Evolutionary conservation across 1,140 invertebrate genomes (phyloP), one percentile per base, ranked within the genome.

Genomic region (Procambarus virginalis): DNA sequence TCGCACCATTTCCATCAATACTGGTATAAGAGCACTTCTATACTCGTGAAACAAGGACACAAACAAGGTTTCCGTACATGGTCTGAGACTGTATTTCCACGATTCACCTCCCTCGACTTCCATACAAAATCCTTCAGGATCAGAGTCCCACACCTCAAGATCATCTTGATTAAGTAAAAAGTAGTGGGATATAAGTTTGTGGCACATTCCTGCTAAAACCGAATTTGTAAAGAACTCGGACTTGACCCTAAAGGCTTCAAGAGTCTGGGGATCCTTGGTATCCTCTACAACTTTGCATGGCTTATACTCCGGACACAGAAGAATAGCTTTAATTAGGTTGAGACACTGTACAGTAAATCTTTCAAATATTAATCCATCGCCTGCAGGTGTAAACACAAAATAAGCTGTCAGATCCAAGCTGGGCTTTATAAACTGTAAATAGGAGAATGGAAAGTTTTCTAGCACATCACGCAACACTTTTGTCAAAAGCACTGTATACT

Each of bases 11-110:
- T 96, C 95, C 22, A 98, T 92, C 5, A 99, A 93, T 81, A 98
- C 95, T 3, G 96, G 95, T 0, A 95, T 95, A 92, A 98, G 95
- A 60, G 96, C 94, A 60, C 95, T 94, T 60, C 96, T 95, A 94
- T 96, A 98, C 93, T 97, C 96, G 93, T 96, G 96, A 93, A 98
- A 97, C 75, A 99, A 94, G 34, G 96, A 96, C 84, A 97, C 94
- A 94, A 98, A 99, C 22, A 99, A 94, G 8, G 96, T 95, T 94
- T 99, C 97, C 86, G 97, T 97, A 93, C 98, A 97, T 9, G 97
- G 96, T 96, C 98, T 94, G 77, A 98, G 94, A 92, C 96, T 97
- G 93, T 98, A 99, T 93, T 98, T 98, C 97, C 97, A 98, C 70
- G 97, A 96, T 94, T 99, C 97, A 14, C 97, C 97, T 51, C 86